Percentiles rank a stretch among this genome's conserved stretches.
These are phyloP conservation scores for Erynnis tages DNA, from an alignment of 2,888 invertebrate species.

Conservation along the genomic window DNA sequence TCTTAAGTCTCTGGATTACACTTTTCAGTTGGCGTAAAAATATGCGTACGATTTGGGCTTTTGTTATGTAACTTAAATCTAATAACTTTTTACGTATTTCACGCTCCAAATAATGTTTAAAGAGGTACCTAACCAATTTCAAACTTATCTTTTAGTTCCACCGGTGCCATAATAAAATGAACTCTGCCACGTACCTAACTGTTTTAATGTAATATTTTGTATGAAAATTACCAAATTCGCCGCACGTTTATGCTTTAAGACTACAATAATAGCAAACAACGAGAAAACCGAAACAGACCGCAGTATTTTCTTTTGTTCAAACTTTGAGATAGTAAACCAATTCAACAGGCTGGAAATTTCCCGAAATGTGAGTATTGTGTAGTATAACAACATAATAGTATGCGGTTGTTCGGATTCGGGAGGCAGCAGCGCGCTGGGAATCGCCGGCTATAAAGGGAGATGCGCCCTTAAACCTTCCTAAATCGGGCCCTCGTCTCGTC, in stretches of 20 bases:
- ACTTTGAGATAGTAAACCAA: conserved; percentile 23
- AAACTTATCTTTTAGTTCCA: too few relatives aligned
- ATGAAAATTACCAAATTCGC: not conserved
- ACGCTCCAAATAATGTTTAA: not conserved
- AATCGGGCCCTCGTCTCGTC: conserved; percentile 41
- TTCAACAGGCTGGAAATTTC: conserved; percentile 41
- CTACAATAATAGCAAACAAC: not conserved
- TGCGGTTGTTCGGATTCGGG: conserved; percentile 47
- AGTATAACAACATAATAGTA: conserved; percentile 53
- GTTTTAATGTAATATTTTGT: too few relatives aligned
- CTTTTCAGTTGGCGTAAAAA: conserved; percentile 43
- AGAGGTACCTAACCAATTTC: too few relatives aligned
- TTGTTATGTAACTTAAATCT: conserved; percentile 19
- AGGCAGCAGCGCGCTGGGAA: conserved; percentile 43
- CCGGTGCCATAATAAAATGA: too few relatives aligned
- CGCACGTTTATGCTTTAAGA: not conserved
- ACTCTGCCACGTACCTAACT: too few relatives aligned
- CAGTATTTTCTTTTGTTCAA: conserved; percentile 13
- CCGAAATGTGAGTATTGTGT: conserved; percentile 39
- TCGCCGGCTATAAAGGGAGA: conserved; percentile 30
- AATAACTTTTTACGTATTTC: conserved; percentile 20
- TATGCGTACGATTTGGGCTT: conserved; percentile 33
- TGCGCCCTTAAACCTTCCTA: conserved; percentile 34
- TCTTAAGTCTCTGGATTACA: conserved; percentile 47
- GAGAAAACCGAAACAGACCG: not conserved